phyloP scores from a whole-genome alignment of 2,113 vertebrate species.

The Meriones unguiculatus region DNA sequence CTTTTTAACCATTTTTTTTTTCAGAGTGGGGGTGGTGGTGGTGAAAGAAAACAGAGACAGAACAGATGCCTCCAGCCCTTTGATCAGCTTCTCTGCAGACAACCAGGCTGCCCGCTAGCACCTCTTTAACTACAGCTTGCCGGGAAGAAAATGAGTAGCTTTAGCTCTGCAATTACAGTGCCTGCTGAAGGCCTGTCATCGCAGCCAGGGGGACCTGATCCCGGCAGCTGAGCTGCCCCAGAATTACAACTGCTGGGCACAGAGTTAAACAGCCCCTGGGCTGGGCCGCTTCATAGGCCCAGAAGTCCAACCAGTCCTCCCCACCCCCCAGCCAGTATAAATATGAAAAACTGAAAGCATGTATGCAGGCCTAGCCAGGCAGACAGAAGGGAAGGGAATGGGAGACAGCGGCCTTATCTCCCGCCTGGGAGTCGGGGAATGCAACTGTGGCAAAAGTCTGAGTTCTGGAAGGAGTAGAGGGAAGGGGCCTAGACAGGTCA shows the following conservation, averaged over 20 bases:
- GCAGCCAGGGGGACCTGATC: constrained; percentile 88
- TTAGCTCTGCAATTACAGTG: constrained; percentile 90
- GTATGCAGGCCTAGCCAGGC: constrained; percentile 1
- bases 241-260: constrained; percentile 87
- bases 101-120: constrained; percentile 91
- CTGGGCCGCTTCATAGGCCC: constrained; percentile 72
- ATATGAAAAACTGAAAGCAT: constrained; percentile 83
- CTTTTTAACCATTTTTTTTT: constrained; percentile 87
- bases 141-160: constrained; percentile 91
- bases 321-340: constrained; percentile 63
- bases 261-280: constrained; percentile 87
- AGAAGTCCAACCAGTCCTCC: neutral
- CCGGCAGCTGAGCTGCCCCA: constrained; percentile 86
- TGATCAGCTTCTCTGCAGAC: constrained; percentile 92
- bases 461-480: neutral
- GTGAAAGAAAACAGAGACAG: constrained; percentile 91
- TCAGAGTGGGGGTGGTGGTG: constrained; percentile 79
- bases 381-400: constrained; percentile 47
- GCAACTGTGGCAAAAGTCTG: neutral
- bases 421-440: constrained; percentile 44
- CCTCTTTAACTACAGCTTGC: constrained; percentile 90
- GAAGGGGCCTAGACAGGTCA: rapidly evolving
- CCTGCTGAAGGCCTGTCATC: constrained; percentile 92
- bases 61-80: constrained; percentile 91
- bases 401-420: constrained; percentile 75